Evolutionary conservation across 2,888 invertebrate species (phyloP), one percentile per base, ranked within the genome.

Genomic region (Nomada ruficornis): DNA sequence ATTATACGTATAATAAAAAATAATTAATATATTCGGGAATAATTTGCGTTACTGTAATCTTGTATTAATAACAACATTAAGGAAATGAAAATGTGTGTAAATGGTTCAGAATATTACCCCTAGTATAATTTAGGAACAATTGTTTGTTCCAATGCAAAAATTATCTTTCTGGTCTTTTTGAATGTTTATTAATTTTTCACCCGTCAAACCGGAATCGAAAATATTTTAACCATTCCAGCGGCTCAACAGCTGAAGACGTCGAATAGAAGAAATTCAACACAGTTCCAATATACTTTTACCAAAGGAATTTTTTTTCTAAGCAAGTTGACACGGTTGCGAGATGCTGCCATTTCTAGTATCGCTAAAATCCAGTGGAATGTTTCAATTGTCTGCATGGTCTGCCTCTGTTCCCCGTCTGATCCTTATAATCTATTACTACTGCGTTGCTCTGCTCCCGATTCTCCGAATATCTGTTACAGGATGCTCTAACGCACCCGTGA

Each of bases 341-440:
- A 26, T 18, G 36, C 63, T 18, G 57, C 20, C n/a, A 57, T 52
- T 72, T 11, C 23, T 20, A 50, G 50, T n/a, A 57, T 47, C 29
- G 42, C 71, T 79, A 18, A 79, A 72, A 79, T 72, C 29, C 42
- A 26, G 2, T 29, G 80, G 63, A 80, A 80, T 68, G 68, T 80
- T 80, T 80, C 80, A 79, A 79, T 80, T 79, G 72, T 57, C 72
- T 52, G 26, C 50, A 23, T 55, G 59, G 50, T 59, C 72, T 29
- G 60, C 47, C 47, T n/a, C 52, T 63, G 50, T 67, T 72, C 62
- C 47, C 10, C 26, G 65, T 50, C 80, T 65, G 65, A 78, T 79
- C 64, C 79, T 69, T 59, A 36, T 47, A 77, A 79, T 78, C 67
- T 64, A 55, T 62, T 74, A 74, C 78, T 44, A 68, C 67, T 59